A percentile compares a stretch with the other conserved stretches of the same genome.
Evolutionary conservation across 2,113 vertebrate species (phyloP).

Genomic region (Engystomops pustulosus): DNA sequence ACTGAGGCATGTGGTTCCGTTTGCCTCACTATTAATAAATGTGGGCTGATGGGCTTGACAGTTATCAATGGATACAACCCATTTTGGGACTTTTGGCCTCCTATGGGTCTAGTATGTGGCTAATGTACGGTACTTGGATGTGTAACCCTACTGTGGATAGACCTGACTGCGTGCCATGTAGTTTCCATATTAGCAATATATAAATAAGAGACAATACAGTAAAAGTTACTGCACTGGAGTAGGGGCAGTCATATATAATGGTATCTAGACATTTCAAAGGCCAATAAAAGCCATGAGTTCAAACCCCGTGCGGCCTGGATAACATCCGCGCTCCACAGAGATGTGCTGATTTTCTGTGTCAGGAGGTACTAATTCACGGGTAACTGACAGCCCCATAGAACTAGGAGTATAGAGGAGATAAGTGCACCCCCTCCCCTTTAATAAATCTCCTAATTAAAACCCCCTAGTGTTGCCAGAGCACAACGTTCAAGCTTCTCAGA

Average conservation of each 20-base stretch:
- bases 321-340: conserved; percentile 57
- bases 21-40: no score
- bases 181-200: background rate
- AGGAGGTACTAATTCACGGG: conserved; percentile 58
- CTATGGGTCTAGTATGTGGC: no score
- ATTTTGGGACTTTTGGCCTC: no score
- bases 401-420: conserved; percentile 40
- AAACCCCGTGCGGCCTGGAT: background rate
- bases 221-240: background rate
- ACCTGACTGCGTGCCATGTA: no score
- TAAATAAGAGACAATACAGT: background rate
- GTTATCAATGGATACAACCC: no score
- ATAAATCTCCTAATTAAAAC: conserved; percentile 28
- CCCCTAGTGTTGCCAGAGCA: background rate
- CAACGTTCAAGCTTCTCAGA: background rate
- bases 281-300: background rate
- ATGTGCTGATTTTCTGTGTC: background rate
- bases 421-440: background rate
- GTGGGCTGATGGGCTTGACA: no score
- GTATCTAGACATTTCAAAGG: background rate
- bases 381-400: conserved; percentile 26
- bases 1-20: no score
- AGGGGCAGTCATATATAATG: background rate
- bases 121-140: no score
- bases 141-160: no score